Conservation (phyloP, 2,888 invertebrate genomes). For the Gerris lacustris region DNA sequence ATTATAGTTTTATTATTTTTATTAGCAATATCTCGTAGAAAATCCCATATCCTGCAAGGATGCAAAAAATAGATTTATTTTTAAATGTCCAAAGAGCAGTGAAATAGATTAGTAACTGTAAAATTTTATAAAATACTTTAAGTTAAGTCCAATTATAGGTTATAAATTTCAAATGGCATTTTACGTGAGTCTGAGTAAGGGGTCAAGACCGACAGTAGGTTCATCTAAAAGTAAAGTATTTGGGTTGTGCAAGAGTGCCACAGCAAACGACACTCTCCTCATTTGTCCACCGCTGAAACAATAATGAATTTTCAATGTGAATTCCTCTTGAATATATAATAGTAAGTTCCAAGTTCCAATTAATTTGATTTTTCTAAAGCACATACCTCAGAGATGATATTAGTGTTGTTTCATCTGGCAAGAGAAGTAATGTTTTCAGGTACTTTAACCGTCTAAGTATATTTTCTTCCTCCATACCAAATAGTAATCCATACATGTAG, state of each 20-base stretch:
- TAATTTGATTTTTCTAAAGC: neutral
- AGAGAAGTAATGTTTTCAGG: neutral
- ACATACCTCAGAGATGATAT: neutral
- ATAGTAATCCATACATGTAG: neutral
- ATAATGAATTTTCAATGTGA: too few species aligned
- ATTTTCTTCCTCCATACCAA: neutral
- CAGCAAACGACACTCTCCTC: constrained; percentile 75
- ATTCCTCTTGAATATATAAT: neutral
- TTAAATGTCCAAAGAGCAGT: neutral
- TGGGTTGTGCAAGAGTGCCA: constrained; percentile 76
- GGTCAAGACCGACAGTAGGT: constrained; percentile 89
- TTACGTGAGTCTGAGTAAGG: constrained; percentile 68
- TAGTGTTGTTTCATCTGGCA: neutral
- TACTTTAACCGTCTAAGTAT: neutral
- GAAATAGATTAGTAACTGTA: too few species aligned
- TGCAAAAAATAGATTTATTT: neutral
- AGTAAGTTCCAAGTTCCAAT: too few species aligned
- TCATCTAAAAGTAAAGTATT: constrained; percentile 81
- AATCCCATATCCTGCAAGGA: neutral
- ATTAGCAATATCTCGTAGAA: neutral
- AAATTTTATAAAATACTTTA: too few species aligned
- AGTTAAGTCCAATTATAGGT: too few species aligned
- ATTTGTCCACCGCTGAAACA: constrained; percentile 63
- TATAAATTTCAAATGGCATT: too few species aligned
- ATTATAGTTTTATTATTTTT: neutral